phyloP scores from a whole-genome alignment of 2,797 vertebrate species.

The Kryptolebias ocellatus region DNA sequence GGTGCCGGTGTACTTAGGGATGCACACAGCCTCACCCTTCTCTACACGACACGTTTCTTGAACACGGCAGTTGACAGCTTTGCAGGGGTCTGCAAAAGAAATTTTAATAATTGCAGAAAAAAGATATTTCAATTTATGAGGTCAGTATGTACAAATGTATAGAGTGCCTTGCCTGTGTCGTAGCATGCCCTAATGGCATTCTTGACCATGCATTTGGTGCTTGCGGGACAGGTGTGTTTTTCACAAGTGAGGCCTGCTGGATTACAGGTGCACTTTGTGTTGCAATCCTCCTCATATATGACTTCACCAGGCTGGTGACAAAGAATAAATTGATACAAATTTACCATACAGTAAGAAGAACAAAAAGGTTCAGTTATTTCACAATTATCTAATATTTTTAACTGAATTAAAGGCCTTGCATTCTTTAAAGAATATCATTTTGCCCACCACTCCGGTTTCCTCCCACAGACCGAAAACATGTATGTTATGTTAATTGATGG shows the following conservation, averaged over 20 bases:
- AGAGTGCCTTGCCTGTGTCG: slow-evolving; percentile 65
- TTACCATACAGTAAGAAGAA: neutral
- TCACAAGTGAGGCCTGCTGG: slow-evolving; percentile 68
- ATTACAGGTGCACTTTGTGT: slow-evolving; percentile 71
- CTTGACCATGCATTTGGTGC: slow-evolving; percentile 71
- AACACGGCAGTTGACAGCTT: slow-evolving; percentile 73
- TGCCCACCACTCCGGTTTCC: too few species aligned
- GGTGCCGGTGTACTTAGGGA: slow-evolving; percentile 58
- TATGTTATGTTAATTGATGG: too few species aligned
- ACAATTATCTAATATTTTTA: too few species aligned
- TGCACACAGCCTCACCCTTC: slow-evolving; percentile 69
- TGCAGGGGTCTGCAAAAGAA: slow-evolving; percentile 72
- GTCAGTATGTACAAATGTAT: neutral
- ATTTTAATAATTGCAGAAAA: neutral
- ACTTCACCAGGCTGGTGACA: slow-evolving; percentile 69
- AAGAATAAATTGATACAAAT: neutral
- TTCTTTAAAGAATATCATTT: too few species aligned
- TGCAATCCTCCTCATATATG: slow-evolving; percentile 69
- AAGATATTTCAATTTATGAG: too few species aligned
- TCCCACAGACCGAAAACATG: too few species aligned
- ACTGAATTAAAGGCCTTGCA: too few species aligned
- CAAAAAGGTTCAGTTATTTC: too few species aligned
- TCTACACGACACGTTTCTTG: slow-evolving; percentile 77
- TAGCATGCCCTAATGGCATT: slow-evolving; percentile 66
- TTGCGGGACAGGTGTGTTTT: slow-evolving; percentile 60